Percentiles rank a stretch among this genome's conserved stretches.
Conservation (phyloP, 2,888 invertebrate genomes). For the Buathra laborator region DNA sequence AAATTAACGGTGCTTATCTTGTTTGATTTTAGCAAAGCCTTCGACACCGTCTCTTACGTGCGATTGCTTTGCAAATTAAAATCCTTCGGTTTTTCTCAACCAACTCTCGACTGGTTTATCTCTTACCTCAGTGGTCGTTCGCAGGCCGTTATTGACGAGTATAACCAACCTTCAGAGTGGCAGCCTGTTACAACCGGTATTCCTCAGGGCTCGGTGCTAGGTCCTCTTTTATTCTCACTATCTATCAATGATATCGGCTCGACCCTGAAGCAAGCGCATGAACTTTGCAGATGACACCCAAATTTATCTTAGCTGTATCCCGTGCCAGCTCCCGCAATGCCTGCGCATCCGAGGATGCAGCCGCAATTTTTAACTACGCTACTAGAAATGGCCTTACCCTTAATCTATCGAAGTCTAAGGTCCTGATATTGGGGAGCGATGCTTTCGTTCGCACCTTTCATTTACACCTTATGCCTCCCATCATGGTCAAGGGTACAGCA, state of each 20-base stretch:
- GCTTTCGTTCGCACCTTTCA: background rate
- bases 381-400: background rate
- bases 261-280: background rate
- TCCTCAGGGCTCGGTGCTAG: conserved; percentile 26
- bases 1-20: conserved; percentile 33
- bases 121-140: background rate
- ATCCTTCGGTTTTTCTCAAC: too few species aligned
- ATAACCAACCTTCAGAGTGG: background rate
- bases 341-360: background rate
- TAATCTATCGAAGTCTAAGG: background rate
- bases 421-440: conserved; percentile 20
- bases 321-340: background rate
- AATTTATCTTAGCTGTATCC: background rate
- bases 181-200: background rate
- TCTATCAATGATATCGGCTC: conserved; percentile 3
- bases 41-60: too few species aligned
- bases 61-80: too few species aligned
- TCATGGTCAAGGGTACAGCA: background rate
- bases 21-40: conserved; percentile 36
- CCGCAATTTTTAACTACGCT: background rate
- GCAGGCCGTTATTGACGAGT: background rate
- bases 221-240: conserved; percentile 14
- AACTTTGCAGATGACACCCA: conserved; percentile 25
- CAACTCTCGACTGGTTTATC: background rate
- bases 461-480: background rate